Evolutionary conservation across 2,888 invertebrate genomes (phyloP), one percentile per base, ranked within the genome.

Genomic region (Campoletis raptor): DNA sequence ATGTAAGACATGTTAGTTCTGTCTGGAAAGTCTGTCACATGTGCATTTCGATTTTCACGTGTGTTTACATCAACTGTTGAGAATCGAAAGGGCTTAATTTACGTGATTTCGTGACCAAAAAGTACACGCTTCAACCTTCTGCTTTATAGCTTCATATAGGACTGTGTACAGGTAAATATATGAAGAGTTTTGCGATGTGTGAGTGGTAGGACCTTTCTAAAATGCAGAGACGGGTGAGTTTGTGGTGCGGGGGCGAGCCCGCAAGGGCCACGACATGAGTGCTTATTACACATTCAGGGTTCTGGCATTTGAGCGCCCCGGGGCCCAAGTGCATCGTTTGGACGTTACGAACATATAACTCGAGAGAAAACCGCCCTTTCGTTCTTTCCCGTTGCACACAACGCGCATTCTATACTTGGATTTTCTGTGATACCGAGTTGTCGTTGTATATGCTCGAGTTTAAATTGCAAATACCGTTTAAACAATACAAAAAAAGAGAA

Each of bases 211-310:
- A 91, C 90, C 89, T 92, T 91, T 92, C 90, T 91, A 90, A 92
- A 81, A 90, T 91, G 91, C 90, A 89, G 89, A 89, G 87, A 88
- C 87, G 89, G 82, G 88, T 83, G 83, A 67, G 82, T 82, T 45
- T 57, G 76, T 40, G 69, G 52, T 73, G 45, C 52, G 42, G 21
- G 57, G 40, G 54, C 12, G 67, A 72, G 61, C 64, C 61, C 24
- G 21, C 76, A 83, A 83, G 85, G 77, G 85, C 83, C 78, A 80
- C 83, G 78, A 87, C 81, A 85, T 79, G 91, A 92, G 92, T 93
- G 92, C 92, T 92, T 92, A 93, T 92, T 92, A 92, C 92, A 92
- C 92, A 92, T 92, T 92, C 92, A 92, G 91, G 90, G 88, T 85
- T 87, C 88, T 88, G 90, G 91, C 88, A 90, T 91, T 90, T 88